Conservation (phyloP, 1,140 invertebrate species). For the Carcinoscorpius rotundicauda region DNA sequence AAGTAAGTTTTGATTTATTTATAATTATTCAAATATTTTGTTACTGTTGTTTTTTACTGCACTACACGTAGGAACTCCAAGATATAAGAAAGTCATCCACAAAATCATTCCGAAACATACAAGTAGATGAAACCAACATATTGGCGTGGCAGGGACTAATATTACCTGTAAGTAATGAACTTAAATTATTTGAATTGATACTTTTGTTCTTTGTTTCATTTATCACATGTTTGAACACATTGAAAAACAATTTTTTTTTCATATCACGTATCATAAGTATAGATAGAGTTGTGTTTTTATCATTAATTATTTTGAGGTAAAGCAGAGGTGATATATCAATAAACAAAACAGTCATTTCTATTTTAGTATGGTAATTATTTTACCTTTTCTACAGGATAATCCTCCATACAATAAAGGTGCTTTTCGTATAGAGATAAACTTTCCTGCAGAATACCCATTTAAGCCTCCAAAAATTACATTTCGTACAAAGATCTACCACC, state of each 20-base stretch:
- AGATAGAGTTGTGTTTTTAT: too few species aligned
- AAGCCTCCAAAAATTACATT: conserved; percentile 98
- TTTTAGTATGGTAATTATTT: conserved; percentile 5
- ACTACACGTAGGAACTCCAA: conserved; percentile 55
- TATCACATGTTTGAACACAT: too few species aligned
- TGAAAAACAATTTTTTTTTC: too few species aligned
- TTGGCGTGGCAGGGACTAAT: conserved; percentile 88
- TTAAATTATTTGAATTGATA: too few species aligned
- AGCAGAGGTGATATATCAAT: too few species aligned
- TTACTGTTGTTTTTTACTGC: too few species aligned
- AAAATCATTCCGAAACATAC: conserved; percentile 82
- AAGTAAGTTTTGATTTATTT: too few species aligned
- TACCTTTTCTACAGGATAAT: conserved; percentile 61
- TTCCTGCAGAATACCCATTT: conserved; percentile 98
- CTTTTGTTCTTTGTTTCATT: too few species aligned
- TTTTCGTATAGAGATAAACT: conserved; percentile 95
- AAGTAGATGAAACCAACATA: conserved; percentile 88
- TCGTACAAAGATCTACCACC: conserved; percentile 99
- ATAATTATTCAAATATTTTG: too few species aligned
- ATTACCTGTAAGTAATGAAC: conserved; percentile 60
- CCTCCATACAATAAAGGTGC: conserved; percentile 98
- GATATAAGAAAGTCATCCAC: conserved; percentile 72
- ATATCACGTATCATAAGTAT: too few species aligned
- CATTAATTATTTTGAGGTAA: too few species aligned
- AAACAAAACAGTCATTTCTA: too few species aligned